phyloP scores from a whole-genome alignment of 1,140 invertebrate species.

The Nymphalis io region DNA sequence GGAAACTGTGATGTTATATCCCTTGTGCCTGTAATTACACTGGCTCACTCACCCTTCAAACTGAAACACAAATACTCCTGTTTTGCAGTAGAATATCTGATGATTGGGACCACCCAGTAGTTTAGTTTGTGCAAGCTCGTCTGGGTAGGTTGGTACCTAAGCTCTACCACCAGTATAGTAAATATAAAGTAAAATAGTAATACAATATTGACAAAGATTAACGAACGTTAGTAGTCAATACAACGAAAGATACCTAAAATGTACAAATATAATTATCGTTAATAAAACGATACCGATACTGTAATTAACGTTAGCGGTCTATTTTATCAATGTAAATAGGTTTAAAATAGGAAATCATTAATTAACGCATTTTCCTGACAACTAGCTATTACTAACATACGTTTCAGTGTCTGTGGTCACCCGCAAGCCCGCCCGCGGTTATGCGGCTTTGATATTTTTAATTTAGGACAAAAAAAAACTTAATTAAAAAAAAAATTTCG shows the following conservation, averaged over 20 bases:
- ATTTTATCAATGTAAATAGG: conserved; percentile 23
- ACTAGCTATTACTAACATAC: conserved; percentile 22
- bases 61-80: too few species aligned
- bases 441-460: conserved; percentile 11
- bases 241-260: background rate
- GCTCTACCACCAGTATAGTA: too few species aligned
- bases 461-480: background rate
- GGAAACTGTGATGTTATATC: too few species aligned
- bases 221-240: background rate
- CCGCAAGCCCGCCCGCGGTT: conserved; percentile 7
- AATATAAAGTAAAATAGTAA: too few species aligned
- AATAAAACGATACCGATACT: conserved; percentile 2
- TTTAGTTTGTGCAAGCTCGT: too few species aligned
- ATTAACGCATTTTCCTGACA: conserved; percentile 23
- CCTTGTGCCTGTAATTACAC: too few species aligned
- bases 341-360: conserved; percentile 22
- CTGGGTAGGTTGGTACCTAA: too few species aligned
- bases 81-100: too few species aligned
- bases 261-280: background rate
- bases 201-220: too few species aligned
- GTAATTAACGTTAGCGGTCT: background rate
- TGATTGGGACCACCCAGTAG: too few species aligned
- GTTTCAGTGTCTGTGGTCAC: conserved; percentile 21
- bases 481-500: background rate
- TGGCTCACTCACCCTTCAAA: too few species aligned